Percentiles rank a stretch among this genome's conserved stretches.
These are phyloP conservation scores for Melanostoma scalare DNA, from an alignment of 2,888 invertebrate species.

Conservation along the genomic window DNA sequence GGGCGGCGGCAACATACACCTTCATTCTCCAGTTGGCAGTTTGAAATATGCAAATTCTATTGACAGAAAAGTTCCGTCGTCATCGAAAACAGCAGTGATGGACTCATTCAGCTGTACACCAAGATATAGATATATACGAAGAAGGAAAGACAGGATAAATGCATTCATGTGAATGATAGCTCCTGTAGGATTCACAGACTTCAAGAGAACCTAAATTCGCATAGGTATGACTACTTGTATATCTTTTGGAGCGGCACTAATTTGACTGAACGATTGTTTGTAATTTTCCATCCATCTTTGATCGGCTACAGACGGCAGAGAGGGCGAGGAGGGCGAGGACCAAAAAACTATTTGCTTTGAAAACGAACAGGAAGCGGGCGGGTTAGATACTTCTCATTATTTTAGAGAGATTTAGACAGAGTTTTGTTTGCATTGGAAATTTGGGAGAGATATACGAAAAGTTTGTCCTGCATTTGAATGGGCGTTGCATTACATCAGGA, in stretches of 20 bases:
- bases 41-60: slow-evolving; percentile 46
- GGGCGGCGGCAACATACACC: background rate
- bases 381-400: background rate
- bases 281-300: slow-evolving; percentile 23
- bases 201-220: background rate
- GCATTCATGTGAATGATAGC: slow-evolving; percentile 57
- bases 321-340: background rate
- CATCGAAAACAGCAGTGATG: slow-evolving; percentile 35
- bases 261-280: slow-evolving; percentile 67
- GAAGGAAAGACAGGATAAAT: slow-evolving; percentile 22
- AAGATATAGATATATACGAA: background rate
- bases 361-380: slow-evolving; percentile 5
- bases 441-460: slow-evolving; percentile 8
- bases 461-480: slow-evolving; percentile 32
- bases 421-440: slow-evolving; percentile 14
- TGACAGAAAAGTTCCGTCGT: slow-evolving; percentile 39
- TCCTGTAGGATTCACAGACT: slow-evolving; percentile 8
- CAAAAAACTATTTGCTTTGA: slow-evolving; percentile 22
- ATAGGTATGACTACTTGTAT: slow-evolving; percentile 8
- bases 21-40: background rate
- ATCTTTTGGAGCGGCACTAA: slow-evolving; percentile 56
- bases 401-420: slow-evolving; percentile 12
- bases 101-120: slow-evolving; percentile 30
- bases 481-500: slow-evolving; percentile 23
- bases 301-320: background rate